phyloP scores from a whole-genome alignment of 2,113 vertebrate genomes.

The Ptilorrhoa leucosticta region DNA sequence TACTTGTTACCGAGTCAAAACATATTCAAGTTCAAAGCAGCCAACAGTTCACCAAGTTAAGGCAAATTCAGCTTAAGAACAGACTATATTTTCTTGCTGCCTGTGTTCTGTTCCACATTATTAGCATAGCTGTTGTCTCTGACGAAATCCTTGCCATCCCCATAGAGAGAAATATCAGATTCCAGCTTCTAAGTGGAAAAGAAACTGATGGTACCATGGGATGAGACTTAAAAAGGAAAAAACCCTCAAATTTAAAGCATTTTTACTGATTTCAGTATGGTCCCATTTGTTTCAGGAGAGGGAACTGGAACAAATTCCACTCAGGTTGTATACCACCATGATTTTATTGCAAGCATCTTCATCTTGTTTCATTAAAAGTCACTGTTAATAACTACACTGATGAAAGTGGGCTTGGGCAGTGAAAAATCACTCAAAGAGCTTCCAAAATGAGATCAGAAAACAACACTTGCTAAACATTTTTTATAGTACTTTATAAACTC shows the following conservation, averaged over 20 bases:
- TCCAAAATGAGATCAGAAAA: background rate
- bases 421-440: background rate
- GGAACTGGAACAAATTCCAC: background rate
- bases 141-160: background rate
- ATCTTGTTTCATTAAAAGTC: background rate
- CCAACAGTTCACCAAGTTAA: background rate
- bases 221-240: background rate
- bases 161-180: background rate
- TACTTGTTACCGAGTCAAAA: background rate
- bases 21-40: background rate
- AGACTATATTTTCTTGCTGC: background rate
- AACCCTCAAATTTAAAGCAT: background rate
- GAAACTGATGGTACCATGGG: background rate
- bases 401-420: background rate
- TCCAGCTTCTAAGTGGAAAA: background rate
- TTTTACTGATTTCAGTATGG: background rate
- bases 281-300: background rate
- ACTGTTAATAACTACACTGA: background rate
- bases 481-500: background rate
- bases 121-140: background rate
- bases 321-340: background rate
- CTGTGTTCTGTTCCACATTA: background rate
- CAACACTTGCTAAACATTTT: background rate
- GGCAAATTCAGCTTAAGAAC: background rate
- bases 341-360: background rate